Conservation (phyloP, 2,113 vertebrate genomes). For the Dissostichus mawsoni region DNA sequence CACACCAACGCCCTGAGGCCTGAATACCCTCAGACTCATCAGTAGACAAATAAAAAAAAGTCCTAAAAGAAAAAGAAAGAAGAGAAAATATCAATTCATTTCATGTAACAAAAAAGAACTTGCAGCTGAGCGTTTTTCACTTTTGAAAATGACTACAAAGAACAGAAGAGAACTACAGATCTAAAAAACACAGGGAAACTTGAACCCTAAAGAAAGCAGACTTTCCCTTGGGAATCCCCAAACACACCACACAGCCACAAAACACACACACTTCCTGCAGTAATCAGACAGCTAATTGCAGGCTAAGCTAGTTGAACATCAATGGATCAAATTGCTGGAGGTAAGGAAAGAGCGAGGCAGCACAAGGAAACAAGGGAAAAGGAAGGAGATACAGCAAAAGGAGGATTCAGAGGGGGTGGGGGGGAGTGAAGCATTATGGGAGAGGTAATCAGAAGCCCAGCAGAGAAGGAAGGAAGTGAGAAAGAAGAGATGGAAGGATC, state of each 20-base stretch:
- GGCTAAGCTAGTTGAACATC: conserved; percentile 51
- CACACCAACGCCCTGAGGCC: conserved; percentile 28
- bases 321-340: conserved; percentile 67
- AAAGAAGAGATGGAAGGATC: conserved; percentile 63
- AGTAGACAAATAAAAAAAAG: conserved; percentile 32
- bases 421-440: conserved; percentile 26
- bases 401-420: background rate
- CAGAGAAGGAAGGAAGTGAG: conserved; percentile 54
- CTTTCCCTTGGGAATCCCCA: conserved; percentile 52
- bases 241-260: conserved; percentile 6
- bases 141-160: conserved; percentile 7
- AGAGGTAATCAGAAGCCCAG: conserved; percentile 54
- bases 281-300: conserved; percentile 76
- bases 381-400: background rate
- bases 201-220: conserved; percentile 11
- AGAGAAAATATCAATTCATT: conserved; percentile 3
- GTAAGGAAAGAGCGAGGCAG: conserved; percentile 31
- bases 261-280: conserved; percentile 39
- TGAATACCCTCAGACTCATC: conserved; percentile 29
- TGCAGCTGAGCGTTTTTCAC: background rate
- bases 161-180: conserved; percentile 2
- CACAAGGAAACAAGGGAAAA: background rate
- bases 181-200: conserved; percentile 10
- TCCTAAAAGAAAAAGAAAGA: background rate
- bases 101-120: background rate